Evolutionary conservation across 2,888 invertebrate genomes (phyloP).

Genomic region (Phragmatobia fuliginosa): DNA sequence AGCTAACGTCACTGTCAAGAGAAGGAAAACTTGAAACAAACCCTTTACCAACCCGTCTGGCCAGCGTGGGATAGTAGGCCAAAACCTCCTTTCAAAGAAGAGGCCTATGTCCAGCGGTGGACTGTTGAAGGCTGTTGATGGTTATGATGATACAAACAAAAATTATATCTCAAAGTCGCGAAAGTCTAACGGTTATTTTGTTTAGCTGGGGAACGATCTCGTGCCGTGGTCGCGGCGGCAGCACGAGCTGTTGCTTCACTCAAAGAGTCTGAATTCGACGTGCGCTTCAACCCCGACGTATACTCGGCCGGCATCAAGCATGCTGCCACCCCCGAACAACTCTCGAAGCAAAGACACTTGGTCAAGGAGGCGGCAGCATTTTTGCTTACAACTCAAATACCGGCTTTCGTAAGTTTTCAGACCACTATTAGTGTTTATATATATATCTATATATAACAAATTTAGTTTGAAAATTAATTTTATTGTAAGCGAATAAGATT

Average conservation of each 20-base stretch:
- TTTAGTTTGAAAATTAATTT: neutral
- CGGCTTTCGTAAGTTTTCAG: constrained; percentile 92
- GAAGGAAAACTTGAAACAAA: too few relatives aligned
- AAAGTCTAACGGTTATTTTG: neutral
- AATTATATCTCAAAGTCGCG: neutral
- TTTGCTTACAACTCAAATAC: constrained; percentile 96
- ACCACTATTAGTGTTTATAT: too few relatives aligned
- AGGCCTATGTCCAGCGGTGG: too few relatives aligned
- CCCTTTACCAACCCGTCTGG: too few relatives aligned
- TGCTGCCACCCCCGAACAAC: constrained; percentile 88
- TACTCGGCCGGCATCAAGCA: constrained; percentile 98
- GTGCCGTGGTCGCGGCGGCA: constrained; percentile 95
- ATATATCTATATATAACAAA: too few relatives aligned
- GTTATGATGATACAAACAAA: too few relatives aligned
- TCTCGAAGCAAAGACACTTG: constrained; percentile 94
- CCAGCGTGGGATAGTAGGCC: too few relatives aligned
- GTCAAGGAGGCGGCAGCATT: constrained; percentile 98
- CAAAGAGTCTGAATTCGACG: constrained; percentile 98
- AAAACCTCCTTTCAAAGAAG: too few relatives aligned
- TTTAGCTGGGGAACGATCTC: constrained; percentile 92
- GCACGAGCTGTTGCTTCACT: constrained; percentile 97
- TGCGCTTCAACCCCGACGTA: constrained; percentile 99
- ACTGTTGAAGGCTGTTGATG: too few relatives aligned
- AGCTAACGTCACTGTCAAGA: too few relatives aligned
- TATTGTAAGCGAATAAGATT: neutral